phyloP scores from a whole-genome alignment of 2,888 invertebrate genomes.

The Nemapogon koenigi region DNA sequence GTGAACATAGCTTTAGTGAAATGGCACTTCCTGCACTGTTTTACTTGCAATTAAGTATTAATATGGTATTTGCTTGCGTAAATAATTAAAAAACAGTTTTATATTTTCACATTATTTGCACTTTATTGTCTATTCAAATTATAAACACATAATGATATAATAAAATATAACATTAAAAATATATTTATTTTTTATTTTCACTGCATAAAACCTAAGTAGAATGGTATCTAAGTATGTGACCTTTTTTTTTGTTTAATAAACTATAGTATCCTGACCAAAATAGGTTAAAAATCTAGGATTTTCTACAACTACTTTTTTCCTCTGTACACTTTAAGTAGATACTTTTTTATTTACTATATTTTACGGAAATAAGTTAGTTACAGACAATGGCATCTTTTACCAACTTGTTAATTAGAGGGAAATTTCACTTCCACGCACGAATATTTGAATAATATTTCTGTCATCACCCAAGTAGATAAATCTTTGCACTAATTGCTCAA shows the following conservation, averaged over 20 bases:
- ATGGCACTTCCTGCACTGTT: conserved; percentile 22
- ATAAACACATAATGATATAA: conserved; percentile 53
- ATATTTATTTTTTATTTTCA: conserved; percentile 1
- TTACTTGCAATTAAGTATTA: conserved; percentile 24
- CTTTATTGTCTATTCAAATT: conserved; percentile 52
- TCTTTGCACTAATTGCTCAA: conserved; percentile 72
- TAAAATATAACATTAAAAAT: conserved; percentile 18
- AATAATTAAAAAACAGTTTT: conserved; percentile 25
- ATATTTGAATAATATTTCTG: conserved; percentile 79
- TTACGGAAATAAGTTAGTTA: too few species aligned
- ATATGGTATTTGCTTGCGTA: conserved; percentile 34
- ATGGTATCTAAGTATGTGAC: too few species aligned
- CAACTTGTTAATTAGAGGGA: background rate
- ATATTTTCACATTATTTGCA: conserved; percentile 54
- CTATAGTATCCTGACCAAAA: too few species aligned
- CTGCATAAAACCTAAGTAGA: too few species aligned
- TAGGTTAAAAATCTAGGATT: too few species aligned
- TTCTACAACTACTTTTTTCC: too few species aligned
- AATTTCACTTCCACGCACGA: conserved; percentile 67
- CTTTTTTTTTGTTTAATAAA: too few species aligned
- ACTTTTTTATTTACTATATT: too few species aligned
- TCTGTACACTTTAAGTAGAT: too few species aligned
- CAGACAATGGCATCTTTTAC: background rate
- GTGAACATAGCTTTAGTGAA: conserved; percentile 9
- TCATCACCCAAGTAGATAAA: conserved; percentile 85